A percentile compares a stretch with the other conserved stretches of the same genome.
Conservation (phyloP, 2,113 vertebrate species). For the Sprattus sprattus region DNA sequence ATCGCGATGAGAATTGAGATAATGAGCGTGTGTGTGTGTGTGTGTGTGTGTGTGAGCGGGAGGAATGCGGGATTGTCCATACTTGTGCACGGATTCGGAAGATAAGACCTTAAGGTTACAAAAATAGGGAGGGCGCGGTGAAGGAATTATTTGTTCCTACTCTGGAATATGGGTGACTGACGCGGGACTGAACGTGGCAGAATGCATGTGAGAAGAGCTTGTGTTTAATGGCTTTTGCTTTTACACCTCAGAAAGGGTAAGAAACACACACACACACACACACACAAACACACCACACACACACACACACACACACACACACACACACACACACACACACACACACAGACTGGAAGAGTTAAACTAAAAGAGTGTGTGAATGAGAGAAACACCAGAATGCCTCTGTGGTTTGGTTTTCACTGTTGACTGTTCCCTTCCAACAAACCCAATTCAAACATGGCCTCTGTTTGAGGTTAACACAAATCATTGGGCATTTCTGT, state of each 20-base stretch:
- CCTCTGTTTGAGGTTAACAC: not conserved
- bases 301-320: not conserved
- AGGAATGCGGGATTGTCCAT: slow-evolving; percentile 18
- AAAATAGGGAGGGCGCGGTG: not conserved
- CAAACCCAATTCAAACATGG: not conserved
- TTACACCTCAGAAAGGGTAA: not conserved
- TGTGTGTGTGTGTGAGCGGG: no score
- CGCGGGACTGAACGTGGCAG: not conserved
- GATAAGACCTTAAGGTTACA: not conserved
- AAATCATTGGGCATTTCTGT: not conserved
- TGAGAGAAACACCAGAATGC: not conserved
- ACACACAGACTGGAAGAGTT: not conserved
- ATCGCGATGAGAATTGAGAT: slow-evolving; percentile 23
- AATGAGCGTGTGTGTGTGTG: no score
- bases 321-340: not conserved
- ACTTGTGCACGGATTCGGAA: not conserved
- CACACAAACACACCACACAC: not conserved
- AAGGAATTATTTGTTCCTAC: not conserved
- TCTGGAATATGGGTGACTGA: not conserved
- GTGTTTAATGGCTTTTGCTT: not conserved
- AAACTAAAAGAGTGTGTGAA: not conserved
- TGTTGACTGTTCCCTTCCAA: not conserved
- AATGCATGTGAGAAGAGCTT: not conserved
- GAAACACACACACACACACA: not conserved
- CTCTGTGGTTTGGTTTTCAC: not conserved